A percentile compares a stretch with the other conserved stretches of the same genome.
phyloP scores from a whole-genome alignment of 2,113 vertebrate species.

The Vidua chalybeata region DNA sequence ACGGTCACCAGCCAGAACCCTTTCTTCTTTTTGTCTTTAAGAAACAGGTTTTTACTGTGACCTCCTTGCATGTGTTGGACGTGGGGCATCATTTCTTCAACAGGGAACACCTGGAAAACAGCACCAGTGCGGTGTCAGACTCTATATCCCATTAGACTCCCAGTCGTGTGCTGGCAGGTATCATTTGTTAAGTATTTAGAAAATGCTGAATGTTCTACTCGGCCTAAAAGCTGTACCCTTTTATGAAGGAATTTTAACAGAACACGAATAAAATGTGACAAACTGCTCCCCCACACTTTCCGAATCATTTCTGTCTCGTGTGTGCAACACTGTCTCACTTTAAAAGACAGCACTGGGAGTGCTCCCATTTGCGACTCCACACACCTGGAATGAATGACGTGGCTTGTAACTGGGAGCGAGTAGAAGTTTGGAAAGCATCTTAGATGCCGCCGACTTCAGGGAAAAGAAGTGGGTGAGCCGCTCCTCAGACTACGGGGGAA shows the following conservation, averaged over 20 bases:
- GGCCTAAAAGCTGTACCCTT: not conserved
- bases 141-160: not conserved
- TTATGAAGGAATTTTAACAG: not conserved
- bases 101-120: conserved; percentile 87
- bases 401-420: not conserved
- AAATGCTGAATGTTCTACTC: not conserved
- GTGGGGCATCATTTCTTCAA: conserved; percentile 96
- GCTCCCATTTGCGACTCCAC: rapidly evolving
- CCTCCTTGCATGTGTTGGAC: conserved; percentile 83
- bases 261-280: not conserved
- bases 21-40: conserved; percentile 97
- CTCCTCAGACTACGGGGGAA: not conserved
- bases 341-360: not conserved
- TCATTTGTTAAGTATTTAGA: not conserved
- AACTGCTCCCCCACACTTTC: not conserved
- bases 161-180: not conserved
- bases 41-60: conserved; percentile 91
- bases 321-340: not conserved
- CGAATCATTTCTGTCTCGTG: not conserved
- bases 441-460: rapidly evolving
- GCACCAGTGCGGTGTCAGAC: not conserved
- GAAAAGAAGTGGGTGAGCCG: not conserved
- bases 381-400: rapidly evolving
- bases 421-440: not conserved
- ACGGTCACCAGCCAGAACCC: conserved; percentile 86